Evolutionary conservation across 2,797 vertebrate genomes (phyloP), one percentile per base, ranked within the genome.

Genomic region (Scyliorhinus canicula): DNA sequence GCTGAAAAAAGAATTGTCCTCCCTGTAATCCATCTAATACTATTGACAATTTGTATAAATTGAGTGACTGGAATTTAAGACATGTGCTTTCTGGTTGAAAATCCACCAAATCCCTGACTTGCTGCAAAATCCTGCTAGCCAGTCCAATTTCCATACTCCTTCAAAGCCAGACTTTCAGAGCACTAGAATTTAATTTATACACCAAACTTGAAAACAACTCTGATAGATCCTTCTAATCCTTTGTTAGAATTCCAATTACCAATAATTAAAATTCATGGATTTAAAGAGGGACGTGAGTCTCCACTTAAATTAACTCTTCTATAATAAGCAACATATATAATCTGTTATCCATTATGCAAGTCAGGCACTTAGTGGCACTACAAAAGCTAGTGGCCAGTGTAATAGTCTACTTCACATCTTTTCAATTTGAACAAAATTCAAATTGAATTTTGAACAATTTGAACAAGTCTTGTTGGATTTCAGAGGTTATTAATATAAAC

Each of bases 231-330:
- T 74, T 35, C 31, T n/a, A 55, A 74, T 71, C 47, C 28, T 71
- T 94, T 94, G 9, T 69, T 35, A 47, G 93, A 94, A 94, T 94
- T 74, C 93, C 40, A 52, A 71, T 94, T 74, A 94, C 69, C 47
- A 94, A 69, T 67, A 93, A 94, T 94, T 94, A 55, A 94, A 35
- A 71, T 74, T 94, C 67, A 74, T 52, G 31, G 28, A 52, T 94
- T 55, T 71, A 7, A 94, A 52, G 67, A 52, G 28, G 69, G 28
- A 16, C 47, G 50, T n/a, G 69, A 74, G 31, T 94, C 31, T 74
- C 67, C 12, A 74, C 28, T 94, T 55, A 94, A 74, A 71, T 94
- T 31, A 35, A 50, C 47, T 94, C 47, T 94, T 55, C 65, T 55
- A 31, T 50, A 94, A 71, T 94, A 65, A 26, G 60, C 31, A 74